These are phyloP conservation scores for Diprion similis DNA, from an alignment of 1,140 invertebrate genomes.

Conservation along the genomic window DNA sequence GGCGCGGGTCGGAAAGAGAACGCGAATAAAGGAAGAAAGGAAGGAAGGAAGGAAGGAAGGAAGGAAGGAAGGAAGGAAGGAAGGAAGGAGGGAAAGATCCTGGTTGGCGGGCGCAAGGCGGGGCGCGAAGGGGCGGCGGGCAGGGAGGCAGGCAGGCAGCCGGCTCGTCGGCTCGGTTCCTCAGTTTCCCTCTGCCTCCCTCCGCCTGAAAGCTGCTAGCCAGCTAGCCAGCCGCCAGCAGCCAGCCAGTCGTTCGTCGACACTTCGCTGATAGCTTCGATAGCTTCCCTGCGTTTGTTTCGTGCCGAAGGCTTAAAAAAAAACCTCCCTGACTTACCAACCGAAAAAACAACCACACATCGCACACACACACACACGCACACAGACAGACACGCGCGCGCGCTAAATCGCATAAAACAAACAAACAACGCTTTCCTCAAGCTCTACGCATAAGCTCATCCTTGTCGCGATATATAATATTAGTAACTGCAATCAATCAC, in stretches of 20 bases:
- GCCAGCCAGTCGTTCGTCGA: constrained; percentile 30
- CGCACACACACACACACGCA: too few relatives aligned
- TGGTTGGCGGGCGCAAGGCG: background rate
- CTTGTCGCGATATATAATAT: background rate
- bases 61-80: background rate
- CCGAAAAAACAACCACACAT: too few relatives aligned
- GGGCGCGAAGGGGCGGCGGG: background rate
- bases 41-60: constrained; percentile 11
- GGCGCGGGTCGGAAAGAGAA: background rate
- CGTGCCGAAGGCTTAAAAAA: constrained; percentile 16
- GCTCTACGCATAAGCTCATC: constrained; percentile 20
- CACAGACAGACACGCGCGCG: too few relatives aligned
- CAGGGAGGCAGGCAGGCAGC: constrained; percentile 21
- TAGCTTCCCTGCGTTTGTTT: constrained; percentile 23
- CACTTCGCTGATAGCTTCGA: constrained; percentile 33
- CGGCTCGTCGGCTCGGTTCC: constrained; percentile 19
- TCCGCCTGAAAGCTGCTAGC: constrained; percentile 31
- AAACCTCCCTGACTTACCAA: background rate
- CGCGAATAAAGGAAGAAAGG: background rate
- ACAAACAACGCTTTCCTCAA: background rate
- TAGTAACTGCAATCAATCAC: background rate
- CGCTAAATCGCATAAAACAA: too few relatives aligned
- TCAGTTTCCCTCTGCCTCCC: constrained; percentile 31
- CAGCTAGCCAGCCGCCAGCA: constrained; percentile 32
- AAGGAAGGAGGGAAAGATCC: background rate